phyloP scores from a whole-genome alignment of 2,888 invertebrate species.

The Eupsilia transversa region DNA sequence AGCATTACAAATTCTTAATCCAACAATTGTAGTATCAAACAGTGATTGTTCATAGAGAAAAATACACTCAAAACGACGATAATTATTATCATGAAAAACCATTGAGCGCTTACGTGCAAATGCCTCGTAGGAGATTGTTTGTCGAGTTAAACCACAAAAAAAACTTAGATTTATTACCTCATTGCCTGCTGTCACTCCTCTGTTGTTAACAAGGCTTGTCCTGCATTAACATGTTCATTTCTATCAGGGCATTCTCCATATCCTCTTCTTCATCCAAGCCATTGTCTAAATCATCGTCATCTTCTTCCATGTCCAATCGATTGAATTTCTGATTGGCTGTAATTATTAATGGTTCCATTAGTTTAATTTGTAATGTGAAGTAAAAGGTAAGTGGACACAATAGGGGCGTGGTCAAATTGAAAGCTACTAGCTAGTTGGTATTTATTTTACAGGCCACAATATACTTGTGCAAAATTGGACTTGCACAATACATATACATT shows the following conservation, averaged over 20 bases:
- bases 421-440: not conserved
- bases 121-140: not conserved
- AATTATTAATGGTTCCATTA: slow-evolving; percentile 34
- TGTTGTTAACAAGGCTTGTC: slow-evolving; percentile 8
- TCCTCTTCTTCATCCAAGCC: slow-evolving; percentile 68
- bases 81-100: not conserved
- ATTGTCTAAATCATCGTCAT: slow-evolving; percentile 66
- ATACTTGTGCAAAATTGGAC: too few relatives aligned
- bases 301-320: slow-evolving; percentile 68
- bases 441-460: too few relatives aligned
- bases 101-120: not conserved
- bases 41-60: not conserved
- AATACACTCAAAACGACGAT: not conserved
- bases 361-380: not conserved
- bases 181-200: not conserved
- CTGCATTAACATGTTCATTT: slow-evolving; percentile 83
- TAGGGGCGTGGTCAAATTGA: not conserved
- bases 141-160: not conserved
- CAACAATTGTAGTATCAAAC: not conserved
- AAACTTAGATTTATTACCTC: not conserved
- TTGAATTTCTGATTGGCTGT: slow-evolving; percentile 52
- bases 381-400: not conserved
- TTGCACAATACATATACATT: too few relatives aligned
- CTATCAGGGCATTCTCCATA: slow-evolving; percentile 76
- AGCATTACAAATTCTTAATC: not conserved